Evolutionary conservation across 2,888 invertebrate species (phyloP).

Genomic region (Temnothorax unifasciatus): DNA sequence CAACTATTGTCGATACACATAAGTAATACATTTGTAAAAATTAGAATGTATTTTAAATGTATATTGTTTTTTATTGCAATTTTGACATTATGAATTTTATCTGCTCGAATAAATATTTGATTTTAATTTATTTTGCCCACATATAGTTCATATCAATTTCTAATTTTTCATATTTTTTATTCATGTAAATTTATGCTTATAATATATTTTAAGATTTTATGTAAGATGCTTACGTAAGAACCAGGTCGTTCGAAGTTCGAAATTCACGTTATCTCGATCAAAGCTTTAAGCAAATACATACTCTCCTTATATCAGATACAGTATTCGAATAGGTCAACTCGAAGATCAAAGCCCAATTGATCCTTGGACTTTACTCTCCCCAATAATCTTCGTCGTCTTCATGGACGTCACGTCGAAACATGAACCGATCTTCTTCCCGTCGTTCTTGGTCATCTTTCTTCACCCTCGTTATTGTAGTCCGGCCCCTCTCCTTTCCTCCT

Average conservation of each 20-base stretch:
- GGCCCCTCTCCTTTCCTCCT: neutral
- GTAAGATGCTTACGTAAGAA: neutral
- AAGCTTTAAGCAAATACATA: conserved; percentile 28
- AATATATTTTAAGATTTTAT: neutral
- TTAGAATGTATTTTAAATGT: neutral
- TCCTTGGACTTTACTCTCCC: neutral
- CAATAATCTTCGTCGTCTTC: neutral
- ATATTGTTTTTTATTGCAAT: neutral
- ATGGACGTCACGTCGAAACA: conserved; percentile 1
- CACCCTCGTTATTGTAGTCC: neutral
- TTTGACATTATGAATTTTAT: neutral
- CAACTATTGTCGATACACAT: neutral
- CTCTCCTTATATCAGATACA: conserved; percentile 24
- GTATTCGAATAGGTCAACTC: neutral
- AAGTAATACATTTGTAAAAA: neutral
- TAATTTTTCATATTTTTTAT: neutral
- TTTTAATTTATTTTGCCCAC: neutral
- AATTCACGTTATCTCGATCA: conserved; percentile 10
- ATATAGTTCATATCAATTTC: neutral
- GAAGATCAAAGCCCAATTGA: neutral
- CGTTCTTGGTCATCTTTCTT: neutral
- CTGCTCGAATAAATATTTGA: neutral
- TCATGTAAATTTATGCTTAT: neutral
- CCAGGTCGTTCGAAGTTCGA: neutral
- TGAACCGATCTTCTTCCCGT: neutral